phyloP scores from a whole-genome alignment of 1,140 invertebrate genomes.

The Trichomalopsis sarcophagae region DNA sequence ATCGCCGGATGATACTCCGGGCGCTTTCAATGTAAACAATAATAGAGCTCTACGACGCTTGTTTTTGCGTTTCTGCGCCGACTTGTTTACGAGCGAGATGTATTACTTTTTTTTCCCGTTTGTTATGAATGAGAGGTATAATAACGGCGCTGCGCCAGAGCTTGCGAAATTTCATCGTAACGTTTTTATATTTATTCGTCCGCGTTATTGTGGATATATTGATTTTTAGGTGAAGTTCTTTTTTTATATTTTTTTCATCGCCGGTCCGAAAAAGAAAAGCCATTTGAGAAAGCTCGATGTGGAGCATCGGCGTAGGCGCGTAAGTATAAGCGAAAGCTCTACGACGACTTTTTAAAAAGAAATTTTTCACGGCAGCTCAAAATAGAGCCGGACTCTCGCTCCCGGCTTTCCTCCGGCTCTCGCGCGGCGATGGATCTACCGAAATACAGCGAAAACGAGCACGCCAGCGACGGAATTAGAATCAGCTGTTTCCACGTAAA shows the following conservation, averaged over 20 bases:
- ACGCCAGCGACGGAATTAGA: slow-evolving; percentile 56
- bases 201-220: too few species aligned
- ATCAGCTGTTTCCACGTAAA: slow-evolving; percentile 61
- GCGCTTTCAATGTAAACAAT: not conserved
- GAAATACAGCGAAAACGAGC: slow-evolving; percentile 42
- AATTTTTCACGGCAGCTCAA: slow-evolving; percentile 36
- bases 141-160: too few species aligned
- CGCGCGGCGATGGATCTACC: slow-evolving; percentile 13
- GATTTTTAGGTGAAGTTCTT: too few species aligned
- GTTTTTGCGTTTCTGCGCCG: not conserved
- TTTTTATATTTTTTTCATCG: not conserved
- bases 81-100: not conserved
- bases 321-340: too few species aligned
- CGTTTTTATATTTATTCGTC: too few species aligned
- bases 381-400: slow-evolving; percentile 23
- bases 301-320: not conserved
- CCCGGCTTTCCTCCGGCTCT: too few species aligned
- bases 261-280: not conserved
- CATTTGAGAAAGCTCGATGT: not conserved
- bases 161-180: too few species aligned
- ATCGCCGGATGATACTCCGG: not conserved
- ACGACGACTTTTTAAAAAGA: not conserved
- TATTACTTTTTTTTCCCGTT: not conserved
- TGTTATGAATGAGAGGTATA: too few species aligned
- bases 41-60: not conserved